phyloP scores from a whole-genome alignment of 2,113 vertebrate genomes.

The Eolophus roseicapilla region DNA sequence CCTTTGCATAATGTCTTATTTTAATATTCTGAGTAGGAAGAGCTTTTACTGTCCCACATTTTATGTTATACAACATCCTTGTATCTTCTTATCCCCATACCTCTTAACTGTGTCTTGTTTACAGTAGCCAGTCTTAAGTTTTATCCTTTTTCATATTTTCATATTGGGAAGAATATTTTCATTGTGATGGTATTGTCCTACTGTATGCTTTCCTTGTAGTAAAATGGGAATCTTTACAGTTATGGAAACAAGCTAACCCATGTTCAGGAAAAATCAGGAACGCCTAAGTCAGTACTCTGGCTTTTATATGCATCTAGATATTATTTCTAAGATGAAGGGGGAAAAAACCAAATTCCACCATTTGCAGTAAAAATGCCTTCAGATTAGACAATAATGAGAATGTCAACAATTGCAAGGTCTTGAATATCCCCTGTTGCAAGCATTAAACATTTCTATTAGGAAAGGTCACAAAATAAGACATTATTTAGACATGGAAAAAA shows the following conservation, averaged over 20 bases:
- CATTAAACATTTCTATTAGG: background rate
- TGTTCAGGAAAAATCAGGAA: background rate
- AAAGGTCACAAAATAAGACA: background rate
- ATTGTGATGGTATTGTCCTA: background rate
- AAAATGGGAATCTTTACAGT: background rate
- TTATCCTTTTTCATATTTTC: background rate
- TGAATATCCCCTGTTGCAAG: background rate
- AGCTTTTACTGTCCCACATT: background rate
- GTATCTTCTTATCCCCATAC: background rate
- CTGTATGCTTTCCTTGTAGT: background rate
- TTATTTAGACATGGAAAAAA: background rate
- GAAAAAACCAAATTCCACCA: background rate
- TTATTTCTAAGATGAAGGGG: background rate
- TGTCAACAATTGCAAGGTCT: background rate
- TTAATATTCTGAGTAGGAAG: slow-evolving; percentile 17
- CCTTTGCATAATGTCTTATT: background rate
- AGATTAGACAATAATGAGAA: background rate
- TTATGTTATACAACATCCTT: background rate
- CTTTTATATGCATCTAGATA: background rate
- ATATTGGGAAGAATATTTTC: background rate
- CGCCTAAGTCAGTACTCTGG: background rate
- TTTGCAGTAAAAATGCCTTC: background rate
- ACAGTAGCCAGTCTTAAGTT: background rate
- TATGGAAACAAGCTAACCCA: background rate
- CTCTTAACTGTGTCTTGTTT: background rate